phyloP scores from a whole-genome alignment of 2,797 vertebrate genomes.

The Hyperoplus immaculatus region DNA sequence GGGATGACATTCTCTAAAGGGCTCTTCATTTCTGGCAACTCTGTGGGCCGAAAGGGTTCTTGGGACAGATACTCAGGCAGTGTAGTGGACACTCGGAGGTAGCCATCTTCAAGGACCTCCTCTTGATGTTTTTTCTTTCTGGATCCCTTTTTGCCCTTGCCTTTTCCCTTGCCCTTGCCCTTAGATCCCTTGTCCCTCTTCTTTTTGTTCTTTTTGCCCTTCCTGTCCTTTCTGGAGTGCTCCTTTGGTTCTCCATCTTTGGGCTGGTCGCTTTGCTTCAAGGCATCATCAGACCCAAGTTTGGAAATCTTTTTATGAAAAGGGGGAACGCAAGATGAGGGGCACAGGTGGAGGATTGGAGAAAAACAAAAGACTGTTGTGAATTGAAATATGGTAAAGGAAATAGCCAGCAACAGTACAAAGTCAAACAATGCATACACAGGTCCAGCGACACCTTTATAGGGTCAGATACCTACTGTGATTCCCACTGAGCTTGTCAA shows the following conservation, averaged over 20 bases:
- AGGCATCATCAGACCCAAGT: conserved; percentile 55
- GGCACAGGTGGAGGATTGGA: conserved; percentile 43
- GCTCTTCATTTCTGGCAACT: conserved; percentile 35
- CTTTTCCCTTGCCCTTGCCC: conserved; percentile 76
- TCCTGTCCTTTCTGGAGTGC: conserved; percentile 73
- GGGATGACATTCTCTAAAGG: conserved; percentile 30
- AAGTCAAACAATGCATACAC: conserved; percentile 20
- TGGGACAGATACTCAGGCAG: conserved; percentile 71
- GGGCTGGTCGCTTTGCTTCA: conserved; percentile 69
- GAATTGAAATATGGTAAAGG: conserved; percentile 52
- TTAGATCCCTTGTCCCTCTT: conserved; percentile 82
- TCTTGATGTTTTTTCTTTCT: conserved; percentile 77
- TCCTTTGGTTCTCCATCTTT: conserved; percentile 59
- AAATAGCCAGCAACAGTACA: conserved; percentile 30
- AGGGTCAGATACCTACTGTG: conserved; percentile 18
- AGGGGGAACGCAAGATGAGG: conserved; percentile 39
- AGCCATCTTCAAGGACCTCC: conserved; percentile 71
- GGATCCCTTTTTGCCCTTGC: conserved; percentile 75
- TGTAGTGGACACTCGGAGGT: conserved; percentile 72
- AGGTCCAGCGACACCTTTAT: conserved; percentile 1
- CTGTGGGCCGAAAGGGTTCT: conserved; percentile 56
- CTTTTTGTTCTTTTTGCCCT: conserved; percentile 85
- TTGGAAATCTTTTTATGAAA: conserved; percentile 68
- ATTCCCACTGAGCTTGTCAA: conserved; percentile 41
- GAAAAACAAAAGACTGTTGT: conserved; percentile 60